A percentile compares a stretch with the other conserved stretches of the same genome.
phyloP scores from a whole-genome alignment of 2,113 vertebrate genomes.

The Eretmochelys imbricata region DNA sequence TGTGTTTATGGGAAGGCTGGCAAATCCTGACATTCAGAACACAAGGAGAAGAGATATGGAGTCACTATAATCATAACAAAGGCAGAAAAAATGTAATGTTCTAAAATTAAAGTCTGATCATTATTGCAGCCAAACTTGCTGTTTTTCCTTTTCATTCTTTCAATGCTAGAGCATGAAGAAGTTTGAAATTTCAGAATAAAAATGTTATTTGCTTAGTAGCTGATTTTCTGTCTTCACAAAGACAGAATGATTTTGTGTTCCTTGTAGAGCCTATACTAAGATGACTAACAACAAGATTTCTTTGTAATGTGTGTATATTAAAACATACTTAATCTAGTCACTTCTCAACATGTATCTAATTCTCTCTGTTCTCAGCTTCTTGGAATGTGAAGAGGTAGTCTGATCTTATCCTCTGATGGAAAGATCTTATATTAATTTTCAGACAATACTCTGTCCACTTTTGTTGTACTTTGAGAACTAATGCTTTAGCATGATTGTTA shows the following conservation, averaged over 20 bases:
- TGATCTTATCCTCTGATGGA: constrained; percentile 21
- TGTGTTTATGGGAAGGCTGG: constrained; percentile 69
- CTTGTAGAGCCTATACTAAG: not conserved
- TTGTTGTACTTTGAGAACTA: constrained; percentile 27
- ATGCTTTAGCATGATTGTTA: not conserved
- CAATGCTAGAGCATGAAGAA: not conserved
- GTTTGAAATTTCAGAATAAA: constrained; percentile 40
- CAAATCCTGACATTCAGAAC: constrained; percentile 60
- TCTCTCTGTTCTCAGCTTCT: constrained; percentile 24
- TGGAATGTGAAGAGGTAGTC: constrained; percentile 28
- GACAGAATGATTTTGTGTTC: constrained; percentile 3
- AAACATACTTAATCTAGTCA: not conserved
- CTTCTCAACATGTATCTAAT: constrained; percentile 24
- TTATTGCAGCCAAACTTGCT: not conserved
- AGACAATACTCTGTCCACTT: constrained; percentile 7
- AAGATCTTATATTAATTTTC: constrained; percentile 40
- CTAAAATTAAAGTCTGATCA: constrained; percentile 27
- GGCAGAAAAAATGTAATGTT: not conserved
- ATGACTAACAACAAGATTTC: not conserved
- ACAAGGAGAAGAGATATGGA: constrained; percentile 55
- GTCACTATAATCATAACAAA: constrained; percentile 48
- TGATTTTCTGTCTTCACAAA: not conserved
- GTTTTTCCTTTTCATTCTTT: not conserved
- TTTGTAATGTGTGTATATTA: constrained; percentile 51
- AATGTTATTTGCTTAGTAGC: not conserved